A percentile compares a stretch with the other conserved stretches of the same genome.
These are phyloP conservation scores for Peromyscus maniculatus DNA, from an alignment of 2,113 vertebrate genomes.

Conservation along the genomic window DNA sequence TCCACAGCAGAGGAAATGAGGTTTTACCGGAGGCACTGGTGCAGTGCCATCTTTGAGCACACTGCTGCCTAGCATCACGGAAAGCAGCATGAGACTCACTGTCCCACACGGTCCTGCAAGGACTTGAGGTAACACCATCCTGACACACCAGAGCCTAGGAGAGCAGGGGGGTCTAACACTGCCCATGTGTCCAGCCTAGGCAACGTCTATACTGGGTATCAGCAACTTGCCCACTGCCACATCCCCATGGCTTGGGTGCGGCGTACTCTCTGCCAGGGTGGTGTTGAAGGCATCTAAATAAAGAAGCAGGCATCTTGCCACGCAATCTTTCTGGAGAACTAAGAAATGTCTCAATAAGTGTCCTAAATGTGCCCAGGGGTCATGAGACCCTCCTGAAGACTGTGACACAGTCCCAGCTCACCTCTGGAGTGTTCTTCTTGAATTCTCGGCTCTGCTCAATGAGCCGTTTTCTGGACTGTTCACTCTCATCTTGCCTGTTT, in stretches of 20 bases:
- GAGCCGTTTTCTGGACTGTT: slow-evolving; percentile 98
- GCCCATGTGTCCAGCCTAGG: not conserved
- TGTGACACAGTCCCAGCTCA: slow-evolving; percentile 84
- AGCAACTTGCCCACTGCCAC: not conserved
- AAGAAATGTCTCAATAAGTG: not conserved
- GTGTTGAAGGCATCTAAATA: not conserved
- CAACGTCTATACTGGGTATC: not conserved
- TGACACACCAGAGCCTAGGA: not conserved
- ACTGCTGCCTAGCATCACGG: accelerated
- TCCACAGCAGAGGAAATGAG: not conserved
- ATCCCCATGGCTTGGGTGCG: not conserved
- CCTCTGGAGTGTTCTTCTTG: slow-evolving; percentile 99
- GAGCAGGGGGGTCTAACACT: not conserved
- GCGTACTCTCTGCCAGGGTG: too few relatives aligned
- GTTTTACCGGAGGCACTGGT: not conserved
- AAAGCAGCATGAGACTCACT: not conserved
- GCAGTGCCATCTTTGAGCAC: not conserved
- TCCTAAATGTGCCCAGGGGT: not conserved
- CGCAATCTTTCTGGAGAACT: not conserved
- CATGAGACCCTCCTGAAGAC: not conserved
- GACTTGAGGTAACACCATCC: not conserved
- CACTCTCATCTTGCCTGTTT: slow-evolving; percentile 99
- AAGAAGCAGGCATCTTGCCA: not conserved
- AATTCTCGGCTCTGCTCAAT: slow-evolving; percentile 99
- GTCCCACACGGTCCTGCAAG: not conserved